These are phyloP conservation scores for Hippopotamus amphibius DNA, from an alignment of 2,113 vertebrate genomes.

Conservation along the genomic window DNA sequence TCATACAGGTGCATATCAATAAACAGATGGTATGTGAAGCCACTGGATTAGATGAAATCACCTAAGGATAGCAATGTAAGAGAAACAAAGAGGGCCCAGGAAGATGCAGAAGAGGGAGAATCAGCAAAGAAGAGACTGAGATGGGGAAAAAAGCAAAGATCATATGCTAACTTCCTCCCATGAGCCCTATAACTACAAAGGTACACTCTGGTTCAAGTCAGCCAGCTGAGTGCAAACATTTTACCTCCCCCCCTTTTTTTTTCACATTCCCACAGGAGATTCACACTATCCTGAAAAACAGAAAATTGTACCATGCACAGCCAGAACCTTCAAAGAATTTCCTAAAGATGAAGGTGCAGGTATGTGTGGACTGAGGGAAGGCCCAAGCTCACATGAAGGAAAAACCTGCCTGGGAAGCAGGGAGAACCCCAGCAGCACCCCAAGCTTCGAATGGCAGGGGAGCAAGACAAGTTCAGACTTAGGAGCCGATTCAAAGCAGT, in stretches of 20 bases:
- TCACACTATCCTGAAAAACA: neutral
- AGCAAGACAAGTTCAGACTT: neutral
- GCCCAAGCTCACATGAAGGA: neutral
- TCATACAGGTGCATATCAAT: neutral
- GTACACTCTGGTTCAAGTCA: neutral
- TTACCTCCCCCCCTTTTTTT: neutral
- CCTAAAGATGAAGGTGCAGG: neutral
- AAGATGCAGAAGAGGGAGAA: neutral
- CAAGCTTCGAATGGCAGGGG: neutral
- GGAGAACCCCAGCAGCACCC: neutral
- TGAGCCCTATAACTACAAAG: neutral
- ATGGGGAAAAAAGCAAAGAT: neutral
- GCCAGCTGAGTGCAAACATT: neutral
- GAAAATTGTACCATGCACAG: neutral
- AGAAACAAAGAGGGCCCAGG: neutral
- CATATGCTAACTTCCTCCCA: neutral
- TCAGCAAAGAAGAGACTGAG: neutral
- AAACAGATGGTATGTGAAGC: neutral
- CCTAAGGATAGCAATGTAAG: neutral
- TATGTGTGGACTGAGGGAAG: neutral
- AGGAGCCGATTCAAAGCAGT: neutral
- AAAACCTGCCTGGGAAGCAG: neutral
- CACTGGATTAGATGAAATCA: neutral
- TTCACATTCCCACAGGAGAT: neutral
- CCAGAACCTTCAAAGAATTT: neutral